A percentile compares a stretch with the other conserved stretches of the same genome.
These are phyloP conservation scores for Volucella inflata DNA, from an alignment of 2,888 invertebrate species.

Conservation along the genomic window DNA sequence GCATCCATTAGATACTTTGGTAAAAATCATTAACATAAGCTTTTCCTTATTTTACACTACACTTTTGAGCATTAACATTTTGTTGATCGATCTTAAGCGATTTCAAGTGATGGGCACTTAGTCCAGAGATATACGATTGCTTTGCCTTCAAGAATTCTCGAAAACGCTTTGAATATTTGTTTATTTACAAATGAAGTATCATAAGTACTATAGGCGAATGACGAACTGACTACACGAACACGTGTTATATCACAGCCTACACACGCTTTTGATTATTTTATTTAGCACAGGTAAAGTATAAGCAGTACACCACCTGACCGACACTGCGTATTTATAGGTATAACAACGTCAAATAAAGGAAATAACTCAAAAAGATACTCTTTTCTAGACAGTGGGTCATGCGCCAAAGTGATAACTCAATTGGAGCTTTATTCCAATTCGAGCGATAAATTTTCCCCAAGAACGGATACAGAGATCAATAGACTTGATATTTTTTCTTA, in stretches of 20 bases:
- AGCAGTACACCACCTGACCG: slow-evolving; percentile 7
- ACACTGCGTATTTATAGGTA: slow-evolving; percentile 14
- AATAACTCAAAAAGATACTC: slow-evolving; percentile 44
- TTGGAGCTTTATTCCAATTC: slow-evolving; percentile 52
- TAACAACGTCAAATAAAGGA: neutral
- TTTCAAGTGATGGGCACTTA: slow-evolving; percentile 42
- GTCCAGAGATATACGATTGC: slow-evolving; percentile 10
- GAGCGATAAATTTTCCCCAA: slow-evolving; percentile 30
- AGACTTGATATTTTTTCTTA: slow-evolving; percentile 34
- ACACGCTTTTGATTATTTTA: neutral
- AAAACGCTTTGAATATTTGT: slow-evolving; percentile 36
- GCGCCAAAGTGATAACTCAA: slow-evolving; percentile 67
- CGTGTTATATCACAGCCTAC: neutral
- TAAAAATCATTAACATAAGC: slow-evolving; percentile 31
- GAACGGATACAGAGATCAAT: slow-evolving; percentile 20
- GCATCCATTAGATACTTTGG: neutral
- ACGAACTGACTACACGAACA: slow-evolving; percentile 25
- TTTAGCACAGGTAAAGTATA: slow-evolving; percentile 58
- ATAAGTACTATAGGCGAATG: neutral
- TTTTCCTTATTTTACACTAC: neutral
- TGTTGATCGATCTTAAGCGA: slow-evolving; percentile 41
- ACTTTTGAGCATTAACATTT: slow-evolving; percentile 31
- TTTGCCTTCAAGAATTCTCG: slow-evolving; percentile 50
- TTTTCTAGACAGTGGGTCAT: slow-evolving; percentile 50
- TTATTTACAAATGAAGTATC: slow-evolving; percentile 3